phyloP scores from a whole-genome alignment of 2,888 invertebrate genomes.

The Ormyrus thymus region DNA sequence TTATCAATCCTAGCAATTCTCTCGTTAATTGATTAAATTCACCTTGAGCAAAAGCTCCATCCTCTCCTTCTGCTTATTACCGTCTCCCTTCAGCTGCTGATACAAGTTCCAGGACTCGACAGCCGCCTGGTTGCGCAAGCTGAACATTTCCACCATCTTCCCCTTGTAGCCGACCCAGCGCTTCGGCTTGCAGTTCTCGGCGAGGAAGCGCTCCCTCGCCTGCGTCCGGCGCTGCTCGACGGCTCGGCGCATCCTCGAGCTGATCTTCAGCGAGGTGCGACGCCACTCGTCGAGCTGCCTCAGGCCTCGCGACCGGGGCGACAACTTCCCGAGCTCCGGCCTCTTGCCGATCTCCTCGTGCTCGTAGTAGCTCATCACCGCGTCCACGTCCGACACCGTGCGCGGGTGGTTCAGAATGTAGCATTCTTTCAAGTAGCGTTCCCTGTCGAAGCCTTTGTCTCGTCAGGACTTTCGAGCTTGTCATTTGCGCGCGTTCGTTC shows the following conservation, averaged over 20 bases:
- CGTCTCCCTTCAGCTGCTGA: conserved; percentile 81
- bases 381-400: conserved; percentile 34
- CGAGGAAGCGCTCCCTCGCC: conserved; percentile 57
- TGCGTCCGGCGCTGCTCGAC: conserved; percentile 68
- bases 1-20: too few species aligned
- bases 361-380: conserved; percentile 33
- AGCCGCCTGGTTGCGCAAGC: conserved; percentile 86
- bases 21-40: conserved; percentile 67
- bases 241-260: neutral
- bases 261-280: neutral
- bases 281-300: conserved; percentile 9
- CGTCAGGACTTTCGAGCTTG: too few species aligned
- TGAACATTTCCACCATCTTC: conserved; percentile 85
- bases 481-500: too few species aligned
- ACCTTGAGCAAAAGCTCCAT: conserved; percentile 80
- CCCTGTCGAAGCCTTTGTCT: neutral
- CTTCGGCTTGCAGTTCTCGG: conserved; percentile 82
- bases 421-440: conserved; percentile 22
- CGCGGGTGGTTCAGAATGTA: conserved; percentile 28
- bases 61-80: conserved; percentile 76
- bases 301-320: neutral
- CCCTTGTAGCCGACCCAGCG: conserved; percentile 86
- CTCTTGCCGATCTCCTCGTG: conserved; percentile 13
- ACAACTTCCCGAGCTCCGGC: neutral
- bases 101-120: conserved; percentile 85